Evolutionary conservation across 2,797 vertebrate genomes (phyloP).

Genomic region (Tenualosa thibaudeaui): DNA sequence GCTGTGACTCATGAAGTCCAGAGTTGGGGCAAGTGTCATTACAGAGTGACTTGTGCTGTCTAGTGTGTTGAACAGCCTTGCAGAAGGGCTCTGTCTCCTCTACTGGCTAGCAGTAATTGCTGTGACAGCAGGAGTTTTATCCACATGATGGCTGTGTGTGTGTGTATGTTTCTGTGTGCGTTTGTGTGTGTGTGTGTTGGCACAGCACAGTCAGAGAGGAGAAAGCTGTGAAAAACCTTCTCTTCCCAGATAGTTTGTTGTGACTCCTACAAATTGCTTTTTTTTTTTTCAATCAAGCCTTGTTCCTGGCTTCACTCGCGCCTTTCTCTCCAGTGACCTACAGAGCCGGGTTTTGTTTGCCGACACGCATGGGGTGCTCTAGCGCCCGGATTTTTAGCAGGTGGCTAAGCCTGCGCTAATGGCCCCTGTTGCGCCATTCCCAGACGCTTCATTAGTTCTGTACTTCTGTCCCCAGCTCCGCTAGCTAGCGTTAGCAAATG

Average conservation of each 20-base stretch:
- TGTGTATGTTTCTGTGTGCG: background rate
- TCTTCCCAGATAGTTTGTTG: background rate
- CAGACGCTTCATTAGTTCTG: conserved; percentile 5
- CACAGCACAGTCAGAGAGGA: background rate
- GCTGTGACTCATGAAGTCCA: background rate
- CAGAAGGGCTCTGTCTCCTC: background rate
- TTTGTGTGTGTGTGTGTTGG: background rate
- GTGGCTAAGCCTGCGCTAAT: conserved; percentile 15
- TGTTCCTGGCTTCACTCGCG: background rate
- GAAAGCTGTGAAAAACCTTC: background rate
- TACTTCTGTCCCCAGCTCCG: background rate
- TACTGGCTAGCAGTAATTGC: conserved; percentile 23
- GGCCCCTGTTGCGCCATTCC: conserved; percentile 17
- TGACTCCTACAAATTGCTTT: background rate
- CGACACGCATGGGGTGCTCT: background rate
- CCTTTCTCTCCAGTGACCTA: conserved; percentile 2
- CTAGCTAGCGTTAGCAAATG: background rate
- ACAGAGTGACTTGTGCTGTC: background rate
- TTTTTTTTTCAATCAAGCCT: background rate
- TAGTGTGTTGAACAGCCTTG: background rate
- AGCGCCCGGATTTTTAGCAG: background rate
- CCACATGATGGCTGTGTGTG: background rate
- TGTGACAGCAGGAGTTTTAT: conserved; percentile 7
- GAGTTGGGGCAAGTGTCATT: background rate
- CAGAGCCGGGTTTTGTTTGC: background rate